Evolutionary conservation across 23 tunicate genomes (phyloP), one percentile per base, ranked within the genome.

Genomic region (Styela plicata): DNA sequence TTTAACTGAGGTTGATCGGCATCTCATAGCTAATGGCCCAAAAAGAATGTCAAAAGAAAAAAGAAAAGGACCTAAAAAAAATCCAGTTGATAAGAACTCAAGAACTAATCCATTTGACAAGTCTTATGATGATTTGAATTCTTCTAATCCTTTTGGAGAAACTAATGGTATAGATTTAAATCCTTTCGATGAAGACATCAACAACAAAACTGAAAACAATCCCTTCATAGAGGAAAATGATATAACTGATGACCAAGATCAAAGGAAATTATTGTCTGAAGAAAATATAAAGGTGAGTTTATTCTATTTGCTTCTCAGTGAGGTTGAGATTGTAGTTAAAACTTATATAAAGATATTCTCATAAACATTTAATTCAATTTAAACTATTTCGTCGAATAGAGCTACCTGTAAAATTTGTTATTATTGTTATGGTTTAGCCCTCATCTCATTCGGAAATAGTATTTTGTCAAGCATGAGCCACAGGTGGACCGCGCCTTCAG

Each of bases 31-130:
- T 16, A 67, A 67, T 18, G 22, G 31, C 71, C 31, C 19, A 16
- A 25, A 67, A 27, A 67, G n/a, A 24, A 16, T 18, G 24, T 18
- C n/a, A 16, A 62, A 78, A 20, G 19, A 30, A 26, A 78, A 78
- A 61, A 78, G 61, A 33, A 44, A 62, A 24, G 28, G 29, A 57
- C 82, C 44, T 3, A 57, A 25, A 22, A 78, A 78, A 64, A 74
- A 86, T 35, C 78, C 74, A 2, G 10, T 13, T 5, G 57, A 44
- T 5, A 5, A 7, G 10, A 79, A 74, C 20, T 82, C 66, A 22
- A 65, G 87, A 69, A 34, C 74, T 31, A 90, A 90, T 76, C 96
- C 96, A 0, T 90, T 90, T 36, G 85, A 84, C 44, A 80, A 87
- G 26, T 57, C 34, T 16, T 53, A 64, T 21, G 82, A 79, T 20